Evolutionary conservation across 2,888 invertebrate genomes (phyloP).

Genomic region (Tachystola acroxantha): DNA sequence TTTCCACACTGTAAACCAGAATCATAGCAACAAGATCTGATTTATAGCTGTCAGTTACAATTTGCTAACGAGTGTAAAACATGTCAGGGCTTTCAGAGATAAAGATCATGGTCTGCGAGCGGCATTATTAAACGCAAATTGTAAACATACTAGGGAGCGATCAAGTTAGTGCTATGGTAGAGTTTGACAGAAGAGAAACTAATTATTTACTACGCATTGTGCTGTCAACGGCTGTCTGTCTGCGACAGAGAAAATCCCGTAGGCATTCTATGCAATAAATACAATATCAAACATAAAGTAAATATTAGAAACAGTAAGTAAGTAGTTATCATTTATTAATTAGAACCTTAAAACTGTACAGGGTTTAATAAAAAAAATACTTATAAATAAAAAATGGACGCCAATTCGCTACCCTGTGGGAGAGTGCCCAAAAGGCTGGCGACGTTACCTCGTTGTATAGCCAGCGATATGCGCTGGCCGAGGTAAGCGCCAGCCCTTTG

Average conservation of each 20-base stretch:
- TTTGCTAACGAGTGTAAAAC: conserved; percentile 67
- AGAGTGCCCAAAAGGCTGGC: no score
- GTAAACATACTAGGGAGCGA: conserved; percentile 38
- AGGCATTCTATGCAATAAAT: no score
- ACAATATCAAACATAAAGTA: no score
- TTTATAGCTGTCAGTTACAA: conserved; percentile 62
- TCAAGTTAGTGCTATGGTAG: conserved; percentile 27
- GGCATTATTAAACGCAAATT: conserved; percentile 67
- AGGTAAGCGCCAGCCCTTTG: no score
- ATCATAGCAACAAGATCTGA: conserved; percentile 42
- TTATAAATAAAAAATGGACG: no score
- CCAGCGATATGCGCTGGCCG: no score
- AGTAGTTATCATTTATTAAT: no score
- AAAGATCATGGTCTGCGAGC: conserved; percentile 52
- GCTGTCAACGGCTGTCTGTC: conserved; percentile 42
- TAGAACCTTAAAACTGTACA: no score
- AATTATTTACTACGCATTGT: conserved; percentile 62
- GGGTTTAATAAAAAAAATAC: no score
- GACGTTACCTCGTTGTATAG: no score
- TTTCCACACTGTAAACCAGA: conserved; percentile 22
- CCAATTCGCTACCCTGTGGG: no score
- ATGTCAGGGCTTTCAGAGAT: conserved; percentile 52
- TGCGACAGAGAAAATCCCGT: conserved; percentile 28
- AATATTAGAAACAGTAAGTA: no score
- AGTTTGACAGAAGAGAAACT: conserved; percentile 47